These are phyloP conservation scores for Lepidotrigona ventralis DNA, from an alignment of 1,140 invertebrate genomes.

Conservation along the genomic window DNA sequence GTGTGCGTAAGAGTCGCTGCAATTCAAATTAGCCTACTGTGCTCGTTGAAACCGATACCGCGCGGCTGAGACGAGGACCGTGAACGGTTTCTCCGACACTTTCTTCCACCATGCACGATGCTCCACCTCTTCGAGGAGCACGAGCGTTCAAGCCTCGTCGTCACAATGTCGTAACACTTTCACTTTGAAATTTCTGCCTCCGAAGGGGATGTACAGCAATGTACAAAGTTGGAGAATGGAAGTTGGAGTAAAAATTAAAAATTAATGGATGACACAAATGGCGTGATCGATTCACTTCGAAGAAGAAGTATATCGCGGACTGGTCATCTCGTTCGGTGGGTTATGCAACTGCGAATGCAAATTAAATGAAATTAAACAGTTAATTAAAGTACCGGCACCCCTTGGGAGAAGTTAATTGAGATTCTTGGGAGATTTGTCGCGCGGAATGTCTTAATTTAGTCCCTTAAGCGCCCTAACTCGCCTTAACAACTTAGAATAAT, in stretches of 20 bases:
- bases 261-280: background rate
- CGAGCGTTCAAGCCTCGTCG: background rate
- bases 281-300: conserved; percentile 27
- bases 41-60: conserved; percentile 50
- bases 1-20: conserved; percentile 58
- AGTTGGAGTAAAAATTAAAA: too few relatives aligned
- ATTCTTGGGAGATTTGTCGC: conserved; percentile 81
- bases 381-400: conserved; percentile 76
- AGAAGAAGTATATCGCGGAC: conserved; percentile 38
- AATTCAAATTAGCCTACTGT: conserved; percentile 70
- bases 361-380: conserved; percentile 81
- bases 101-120: too few relatives aligned
- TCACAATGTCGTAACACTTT: background rate
- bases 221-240: background rate
- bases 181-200: background rate
- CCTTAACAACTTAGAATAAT: conserved; percentile 81
- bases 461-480: conserved; percentile 80
- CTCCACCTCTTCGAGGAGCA: background rate
- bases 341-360: conserved; percentile 76
- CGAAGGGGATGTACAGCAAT: too few relatives aligned
- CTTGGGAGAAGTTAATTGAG: conserved; percentile 79
- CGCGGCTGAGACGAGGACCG: background rate
- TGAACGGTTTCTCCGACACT: background rate
- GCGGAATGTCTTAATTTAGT: conserved; percentile 81
- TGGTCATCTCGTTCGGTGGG: conserved; percentile 45